Conservation (phyloP, 2,797 vertebrate genomes). For the Phrynocephalus guinanensis region DNA sequence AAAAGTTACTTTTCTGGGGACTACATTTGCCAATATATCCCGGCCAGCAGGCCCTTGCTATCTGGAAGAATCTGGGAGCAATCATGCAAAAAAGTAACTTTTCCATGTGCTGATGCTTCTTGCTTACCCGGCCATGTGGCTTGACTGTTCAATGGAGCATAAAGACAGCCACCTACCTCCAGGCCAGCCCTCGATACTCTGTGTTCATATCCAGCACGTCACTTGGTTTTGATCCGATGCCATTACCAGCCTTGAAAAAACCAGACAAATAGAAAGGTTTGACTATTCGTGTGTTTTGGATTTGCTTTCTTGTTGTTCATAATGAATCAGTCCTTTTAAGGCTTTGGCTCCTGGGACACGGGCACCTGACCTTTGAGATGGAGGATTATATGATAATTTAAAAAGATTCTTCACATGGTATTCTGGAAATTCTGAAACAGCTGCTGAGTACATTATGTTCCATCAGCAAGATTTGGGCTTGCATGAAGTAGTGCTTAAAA, state of each 20-base stretch:
- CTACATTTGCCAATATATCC: no score
- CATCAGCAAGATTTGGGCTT: slow-evolving; percentile 12
- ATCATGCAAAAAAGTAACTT: no score
- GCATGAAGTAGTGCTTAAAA: background rate
- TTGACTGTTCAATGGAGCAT: background rate
- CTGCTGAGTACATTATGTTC: background rate
- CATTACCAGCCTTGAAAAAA: slow-evolving; percentile 81
- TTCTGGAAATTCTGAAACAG: slow-evolving; percentile 27
- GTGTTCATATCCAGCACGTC: slow-evolving; percentile 79
- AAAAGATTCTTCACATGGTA: slow-evolving; percentile 9
- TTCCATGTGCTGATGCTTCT: background rate
- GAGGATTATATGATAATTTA: slow-evolving; percentile 6
- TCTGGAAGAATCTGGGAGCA: no score
- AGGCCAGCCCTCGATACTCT: slow-evolving; percentile 91
- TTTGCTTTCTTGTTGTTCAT: slow-evolving; percentile 32
- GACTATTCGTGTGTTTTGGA: background rate
- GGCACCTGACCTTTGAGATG: slow-evolving; percentile 26
- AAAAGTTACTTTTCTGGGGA: no score
- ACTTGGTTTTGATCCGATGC: slow-evolving; percentile 80
- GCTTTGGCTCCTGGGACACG: background rate
- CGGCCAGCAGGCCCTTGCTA: no score
- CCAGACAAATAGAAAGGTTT: slow-evolving; percentile 52
- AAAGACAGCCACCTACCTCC: slow-evolving; percentile 80
- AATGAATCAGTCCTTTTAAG: slow-evolving; percentile 21
- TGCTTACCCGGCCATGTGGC: background rate